Evolutionary conservation across 2,797 vertebrate species (phyloP).

Genomic region (Rhinatrema bivittatum): DNA sequence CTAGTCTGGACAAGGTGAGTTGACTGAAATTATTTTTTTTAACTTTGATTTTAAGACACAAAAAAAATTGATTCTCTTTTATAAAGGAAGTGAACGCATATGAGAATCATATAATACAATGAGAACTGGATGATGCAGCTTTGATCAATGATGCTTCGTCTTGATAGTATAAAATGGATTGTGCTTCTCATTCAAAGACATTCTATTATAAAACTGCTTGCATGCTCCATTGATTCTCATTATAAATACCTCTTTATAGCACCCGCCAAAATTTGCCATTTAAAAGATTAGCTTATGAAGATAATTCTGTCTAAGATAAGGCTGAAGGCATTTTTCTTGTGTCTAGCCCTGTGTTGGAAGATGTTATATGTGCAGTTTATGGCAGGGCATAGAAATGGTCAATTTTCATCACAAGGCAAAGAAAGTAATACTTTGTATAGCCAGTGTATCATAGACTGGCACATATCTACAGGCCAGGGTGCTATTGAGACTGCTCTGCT

Average conservation of each 20-base stretch:
- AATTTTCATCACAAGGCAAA: no score
- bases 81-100: neutral
- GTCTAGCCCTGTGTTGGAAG: neutral
- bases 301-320: neutral
- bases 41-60: neutral
- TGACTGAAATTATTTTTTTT: neutral
- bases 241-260: neutral
- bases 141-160: neutral
- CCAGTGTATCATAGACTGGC: no score
- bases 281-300: neutral
- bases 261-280: neutral
- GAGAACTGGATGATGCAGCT: neutral
- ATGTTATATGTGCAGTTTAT: neutral
- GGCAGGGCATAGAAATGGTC: no score
- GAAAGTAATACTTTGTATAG: no score
- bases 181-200: neutral
- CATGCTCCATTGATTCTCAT: neutral
- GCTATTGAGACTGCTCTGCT: no score
- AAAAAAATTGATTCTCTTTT: neutral
- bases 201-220: constrained; percentile 1
- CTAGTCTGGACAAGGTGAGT: neutral
- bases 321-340: constrained; percentile 1
- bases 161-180: neutral
- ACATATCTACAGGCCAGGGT: no score
- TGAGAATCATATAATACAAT: neutral